Percentiles rank a stretch among this genome's conserved stretches.
These are phyloP conservation scores for Pachycephala philippinensis DNA, from an alignment of 2,113 vertebrate species.

Conservation along the genomic window DNA sequence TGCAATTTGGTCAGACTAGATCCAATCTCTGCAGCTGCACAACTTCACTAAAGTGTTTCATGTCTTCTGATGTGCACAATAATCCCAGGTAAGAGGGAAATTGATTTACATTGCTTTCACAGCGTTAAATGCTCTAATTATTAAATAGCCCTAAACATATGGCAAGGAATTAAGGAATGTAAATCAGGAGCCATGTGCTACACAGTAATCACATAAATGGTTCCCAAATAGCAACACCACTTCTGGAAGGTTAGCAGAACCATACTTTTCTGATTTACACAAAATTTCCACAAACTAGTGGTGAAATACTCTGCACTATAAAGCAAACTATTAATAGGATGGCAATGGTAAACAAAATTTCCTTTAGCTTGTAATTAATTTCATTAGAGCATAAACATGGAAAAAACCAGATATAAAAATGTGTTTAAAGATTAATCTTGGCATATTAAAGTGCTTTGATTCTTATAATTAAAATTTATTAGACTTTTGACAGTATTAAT, in stretches of 20 bases:
- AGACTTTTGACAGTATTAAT: slow-evolving; percentile 27
- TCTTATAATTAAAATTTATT: slow-evolving; percentile 31
- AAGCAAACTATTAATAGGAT: not conserved
- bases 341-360: slow-evolving; percentile 3
- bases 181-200: not conserved
- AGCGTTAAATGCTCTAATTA: slow-evolving; percentile 2
- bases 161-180: not conserved
- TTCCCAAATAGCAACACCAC: not conserved
- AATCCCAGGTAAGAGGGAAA: not conserved
- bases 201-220: not conserved
- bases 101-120: not conserved
- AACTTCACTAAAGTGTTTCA: not conserved
- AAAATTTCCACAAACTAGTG: not conserved
- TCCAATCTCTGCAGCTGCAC: not conserved
- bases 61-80: not conserved
- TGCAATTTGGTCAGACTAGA: not conserved
- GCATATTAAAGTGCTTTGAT: not conserved
- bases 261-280: not conserved
- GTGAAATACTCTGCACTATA: not conserved
- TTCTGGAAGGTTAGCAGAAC: not conserved
- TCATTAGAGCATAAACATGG: not conserved
- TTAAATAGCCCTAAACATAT: slow-evolving; percentile 9
- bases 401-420: not conserved
- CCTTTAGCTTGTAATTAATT: not conserved
- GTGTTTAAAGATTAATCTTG: not conserved